Evolutionary conservation across 2,888 invertebrate genomes (phyloP).

Genomic region (Melinaea marsaeus): DNA sequence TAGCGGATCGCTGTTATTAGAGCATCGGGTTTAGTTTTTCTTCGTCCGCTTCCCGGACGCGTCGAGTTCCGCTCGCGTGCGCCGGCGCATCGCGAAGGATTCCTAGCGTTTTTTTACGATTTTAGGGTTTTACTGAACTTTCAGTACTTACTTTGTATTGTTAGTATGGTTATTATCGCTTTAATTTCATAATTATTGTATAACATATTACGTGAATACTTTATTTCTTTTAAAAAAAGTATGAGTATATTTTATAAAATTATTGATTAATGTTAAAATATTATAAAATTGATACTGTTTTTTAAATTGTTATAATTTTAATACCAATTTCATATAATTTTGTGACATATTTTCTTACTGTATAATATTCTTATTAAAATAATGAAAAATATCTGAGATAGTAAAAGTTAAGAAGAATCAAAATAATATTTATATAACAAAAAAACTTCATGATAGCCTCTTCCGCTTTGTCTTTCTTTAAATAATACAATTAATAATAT

Average conservation of each 20-base stretch:
- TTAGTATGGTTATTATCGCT: neutral
- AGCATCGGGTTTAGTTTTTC: slow-evolving; percentile 42
- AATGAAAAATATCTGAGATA: slow-evolving; percentile 3
- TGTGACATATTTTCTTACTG: no score
- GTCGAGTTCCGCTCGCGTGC: slow-evolving; percentile 65
- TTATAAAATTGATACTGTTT: neutral
- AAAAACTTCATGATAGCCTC: slow-evolving; percentile 52
- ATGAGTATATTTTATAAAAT: no score
- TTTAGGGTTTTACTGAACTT: slow-evolving; percentile 13
- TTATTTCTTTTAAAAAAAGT: no score
- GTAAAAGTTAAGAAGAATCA: slow-evolving; percentile 1
- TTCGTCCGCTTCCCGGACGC: slow-evolving; percentile 71
- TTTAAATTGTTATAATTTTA: neutral
- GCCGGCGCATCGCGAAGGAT: slow-evolving; percentile 42
- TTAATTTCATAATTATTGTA: no score
- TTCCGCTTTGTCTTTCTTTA: slow-evolving; percentile 61
- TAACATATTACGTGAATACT: no score
- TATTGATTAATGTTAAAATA: no score
- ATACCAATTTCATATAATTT: no score
- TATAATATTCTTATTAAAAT: no score
- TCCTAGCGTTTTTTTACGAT: slow-evolving; percentile 28
- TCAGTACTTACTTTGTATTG: neutral
- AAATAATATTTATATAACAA: slow-evolving; percentile 11
- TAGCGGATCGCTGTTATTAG: slow-evolving; percentile 42
- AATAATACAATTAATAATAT: slow-evolving; percentile 52